Conservation (phyloP, 2,888 invertebrate species). For the Stenichneumon culpator region DNA sequence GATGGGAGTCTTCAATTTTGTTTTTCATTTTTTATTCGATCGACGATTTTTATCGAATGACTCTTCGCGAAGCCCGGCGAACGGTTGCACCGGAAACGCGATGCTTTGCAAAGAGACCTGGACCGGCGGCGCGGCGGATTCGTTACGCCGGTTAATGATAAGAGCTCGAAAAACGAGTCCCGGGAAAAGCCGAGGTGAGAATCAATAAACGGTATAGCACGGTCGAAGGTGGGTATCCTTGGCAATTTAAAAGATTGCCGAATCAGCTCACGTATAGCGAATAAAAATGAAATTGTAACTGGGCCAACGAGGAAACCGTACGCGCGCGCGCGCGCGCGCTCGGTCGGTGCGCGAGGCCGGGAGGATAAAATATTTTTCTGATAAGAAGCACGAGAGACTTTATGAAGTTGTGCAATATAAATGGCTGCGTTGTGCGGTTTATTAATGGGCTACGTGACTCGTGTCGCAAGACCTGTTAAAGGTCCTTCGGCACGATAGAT, state of each 20-base stretch:
- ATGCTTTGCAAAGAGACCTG: conserved; percentile 26
- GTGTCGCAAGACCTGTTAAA: conserved; percentile 66
- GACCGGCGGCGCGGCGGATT: conserved; percentile 8
- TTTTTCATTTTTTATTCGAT: not conserved
- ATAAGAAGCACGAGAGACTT: conserved; percentile 73
- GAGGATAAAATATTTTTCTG: conserved; percentile 74
- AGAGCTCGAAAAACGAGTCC: conserved; percentile 24
- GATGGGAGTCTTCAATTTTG: not conserved
- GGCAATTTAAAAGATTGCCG: conserved; percentile 69
- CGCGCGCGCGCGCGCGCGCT: conserved; percentile 20
- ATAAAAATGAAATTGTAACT: conserved; percentile 74
- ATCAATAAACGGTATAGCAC: conserved; percentile 49
- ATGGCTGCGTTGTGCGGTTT: conserved; percentile 73
- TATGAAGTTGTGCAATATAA: conserved; percentile 75
- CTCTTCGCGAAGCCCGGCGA: not conserved
- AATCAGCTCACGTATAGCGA: conserved; percentile 70
- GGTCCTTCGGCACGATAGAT: conserved; percentile 51
- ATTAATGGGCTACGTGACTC: conserved; percentile 75
- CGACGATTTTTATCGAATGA: conserved; percentile 2
- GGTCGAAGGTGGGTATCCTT: conserved; percentile 62
- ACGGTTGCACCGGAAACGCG: not conserved
- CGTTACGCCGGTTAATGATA: conserved; percentile 56
- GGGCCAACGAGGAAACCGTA: conserved; percentile 67
- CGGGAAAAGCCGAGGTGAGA: conserved; percentile 21
- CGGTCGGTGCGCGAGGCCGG: conserved; percentile 39